A percentile compares a stretch with the other conserved stretches of the same genome.
Evolutionary conservation across 2,888 invertebrate genomes (phyloP).

Genomic region (Drosophila ezoana): DNA sequence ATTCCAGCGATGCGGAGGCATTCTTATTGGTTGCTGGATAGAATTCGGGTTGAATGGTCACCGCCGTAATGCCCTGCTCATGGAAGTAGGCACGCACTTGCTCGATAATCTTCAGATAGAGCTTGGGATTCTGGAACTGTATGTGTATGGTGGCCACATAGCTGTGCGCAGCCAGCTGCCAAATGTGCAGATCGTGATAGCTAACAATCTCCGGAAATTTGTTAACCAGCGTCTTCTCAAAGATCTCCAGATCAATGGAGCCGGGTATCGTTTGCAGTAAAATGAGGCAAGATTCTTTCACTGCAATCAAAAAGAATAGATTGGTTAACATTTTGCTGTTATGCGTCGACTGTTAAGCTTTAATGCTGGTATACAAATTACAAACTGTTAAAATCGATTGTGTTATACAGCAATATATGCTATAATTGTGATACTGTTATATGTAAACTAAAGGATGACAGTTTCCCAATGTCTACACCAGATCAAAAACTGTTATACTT

Average conservation of each 20-base stretch:
- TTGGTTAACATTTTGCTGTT: slow-evolving; percentile 16
- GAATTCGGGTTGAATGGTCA: slow-evolving; percentile 96
- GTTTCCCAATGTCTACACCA: not conserved
- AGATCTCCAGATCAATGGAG: slow-evolving; percentile 91
- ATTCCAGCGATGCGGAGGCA: slow-evolving; percentile 76
- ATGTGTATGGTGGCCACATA: slow-evolving; percentile 94
- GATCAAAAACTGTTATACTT: slow-evolving; percentile 82
- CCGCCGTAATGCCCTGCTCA: slow-evolving; percentile 92
- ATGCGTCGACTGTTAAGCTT: not conserved
- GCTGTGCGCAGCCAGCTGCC: slow-evolving; percentile 92
- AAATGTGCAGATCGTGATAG: slow-evolving; percentile 95
- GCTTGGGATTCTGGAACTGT: slow-evolving; percentile 88
- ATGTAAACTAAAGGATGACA: no score
- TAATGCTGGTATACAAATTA: not conserved
- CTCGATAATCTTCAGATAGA: slow-evolving; percentile 87
- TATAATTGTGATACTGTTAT: slow-evolving; percentile 3
- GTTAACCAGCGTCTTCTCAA: slow-evolving; percentile 88
- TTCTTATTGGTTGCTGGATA: slow-evolving; percentile 69
- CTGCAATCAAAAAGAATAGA: slow-evolving; percentile 85
- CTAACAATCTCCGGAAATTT: slow-evolving; percentile 90
- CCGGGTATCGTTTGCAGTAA: slow-evolving; percentile 96
- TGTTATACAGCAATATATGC: not conserved
- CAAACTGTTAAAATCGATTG: not conserved
- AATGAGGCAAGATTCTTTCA: slow-evolving; percentile 95
- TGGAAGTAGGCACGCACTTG: slow-evolving; percentile 91